phyloP scores from a whole-genome alignment of 2,797 vertebrate species.

The Spinus pinus region DNA sequence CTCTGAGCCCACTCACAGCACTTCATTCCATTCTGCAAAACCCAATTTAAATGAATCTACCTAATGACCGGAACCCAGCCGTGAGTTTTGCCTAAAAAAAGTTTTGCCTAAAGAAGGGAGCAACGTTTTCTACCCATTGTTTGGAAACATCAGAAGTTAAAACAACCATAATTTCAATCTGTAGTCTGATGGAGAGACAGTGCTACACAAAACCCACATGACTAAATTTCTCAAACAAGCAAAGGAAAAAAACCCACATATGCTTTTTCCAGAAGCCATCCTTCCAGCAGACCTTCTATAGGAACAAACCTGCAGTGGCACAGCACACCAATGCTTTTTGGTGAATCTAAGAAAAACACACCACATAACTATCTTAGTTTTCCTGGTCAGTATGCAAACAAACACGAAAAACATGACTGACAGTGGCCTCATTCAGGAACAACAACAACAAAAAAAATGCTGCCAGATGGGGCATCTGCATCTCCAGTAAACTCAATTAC shows the following conservation, averaged over 20 bases:
- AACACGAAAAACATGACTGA: neutral
- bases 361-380: neutral
- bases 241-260: neutral
- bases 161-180: neutral
- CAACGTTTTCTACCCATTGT: neutral
- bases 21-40: neutral
- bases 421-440: neutral
- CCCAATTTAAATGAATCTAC: neutral
- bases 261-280: neutral
- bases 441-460: neutral
- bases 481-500: neutral
- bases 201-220: neutral
- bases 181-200: neutral
- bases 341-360: neutral
- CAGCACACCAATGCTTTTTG: neutral
- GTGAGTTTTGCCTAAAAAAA: neutral
- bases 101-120: neutral
- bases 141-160: neutral
- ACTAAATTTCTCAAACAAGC: neutral
- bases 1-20: neutral
- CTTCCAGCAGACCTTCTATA: neutral
- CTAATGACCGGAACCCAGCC: neutral
- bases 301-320: neutral
- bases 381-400: neutral
- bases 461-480: neutral